Conservation (phyloP, 2,797 vertebrate species). For the Galagoides demidoff region DNA sequence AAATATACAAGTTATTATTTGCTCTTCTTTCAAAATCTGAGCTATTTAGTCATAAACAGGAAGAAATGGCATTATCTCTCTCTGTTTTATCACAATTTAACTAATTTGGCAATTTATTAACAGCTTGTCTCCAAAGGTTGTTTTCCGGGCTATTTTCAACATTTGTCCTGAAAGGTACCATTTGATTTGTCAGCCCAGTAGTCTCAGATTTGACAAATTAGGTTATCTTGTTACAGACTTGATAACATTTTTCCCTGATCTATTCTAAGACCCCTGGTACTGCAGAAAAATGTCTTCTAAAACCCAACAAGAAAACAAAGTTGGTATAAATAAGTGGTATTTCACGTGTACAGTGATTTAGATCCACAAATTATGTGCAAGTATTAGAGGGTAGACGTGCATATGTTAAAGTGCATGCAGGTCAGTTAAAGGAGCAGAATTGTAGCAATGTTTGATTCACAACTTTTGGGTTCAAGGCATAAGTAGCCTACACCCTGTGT, state of each 20-base stretch:
- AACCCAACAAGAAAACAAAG: slow-evolving; percentile 47
- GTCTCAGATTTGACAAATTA: slow-evolving; percentile 39
- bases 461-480: not conserved
- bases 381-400: not conserved
- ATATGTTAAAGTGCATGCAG: slow-evolving; percentile 9
- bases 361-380: not conserved
- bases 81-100: slow-evolving; percentile 53
- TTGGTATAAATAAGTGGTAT: slow-evolving; percentile 30
- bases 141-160: not conserved
- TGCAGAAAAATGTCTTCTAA: slow-evolving; percentile 23
- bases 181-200: not conserved
- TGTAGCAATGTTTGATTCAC: not conserved
- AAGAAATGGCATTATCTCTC: slow-evolving; percentile 12
- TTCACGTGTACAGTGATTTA: slow-evolving; percentile 24
- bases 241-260: not conserved
- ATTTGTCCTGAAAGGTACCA: slow-evolving; percentile 44
- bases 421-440: not conserved
- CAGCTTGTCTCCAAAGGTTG: slow-evolving; percentile 31
- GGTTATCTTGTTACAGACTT: slow-evolving; percentile 30
- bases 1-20: slow-evolving; percentile 1
- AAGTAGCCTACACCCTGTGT: not conserved
- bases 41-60: slow-evolving; percentile 43
- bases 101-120: slow-evolving; percentile 57
- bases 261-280: slow-evolving; percentile 42
- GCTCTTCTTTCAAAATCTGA: not conserved